A percentile compares a stretch with the other conserved stretches of the same genome.
phyloP scores from a whole-genome alignment of 2,888 invertebrate genomes.

The Oeneis ivallda region DNA sequence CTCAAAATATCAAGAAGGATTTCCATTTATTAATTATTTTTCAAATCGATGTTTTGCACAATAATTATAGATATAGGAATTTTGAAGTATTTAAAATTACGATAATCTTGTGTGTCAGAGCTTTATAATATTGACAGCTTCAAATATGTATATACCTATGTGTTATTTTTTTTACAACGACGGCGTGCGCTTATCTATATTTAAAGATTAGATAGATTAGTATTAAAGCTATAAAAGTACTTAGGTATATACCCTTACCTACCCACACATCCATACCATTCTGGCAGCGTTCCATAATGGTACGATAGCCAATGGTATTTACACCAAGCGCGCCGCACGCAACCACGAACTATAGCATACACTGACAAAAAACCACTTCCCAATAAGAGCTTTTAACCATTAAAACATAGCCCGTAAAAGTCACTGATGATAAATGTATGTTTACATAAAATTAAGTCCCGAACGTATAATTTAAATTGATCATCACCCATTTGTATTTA shows the following conservation, averaged over 20 bases:
- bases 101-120: too few species aligned
- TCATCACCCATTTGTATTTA: slow-evolving; percentile 77
- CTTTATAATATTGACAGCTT: too few species aligned
- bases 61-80: too few species aligned
- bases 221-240: slow-evolving; percentile 42
- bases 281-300: slow-evolving; percentile 81
- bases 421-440: slow-evolving; percentile 73
- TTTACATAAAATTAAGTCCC: slow-evolving; percentile 76
- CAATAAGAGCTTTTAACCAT: slow-evolving; percentile 54
- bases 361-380: slow-evolving; percentile 54
- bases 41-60: too few species aligned
- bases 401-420: slow-evolving; percentile 64
- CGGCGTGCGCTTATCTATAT: not conserved
- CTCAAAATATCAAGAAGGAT: too few species aligned
- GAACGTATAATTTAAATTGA: slow-evolving; percentile 74
- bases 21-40: too few species aligned
- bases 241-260: slow-evolving; percentile 78
- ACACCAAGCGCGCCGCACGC: slow-evolving; percentile 53
- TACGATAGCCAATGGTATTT: slow-evolving; percentile 59
- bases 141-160: not conserved
- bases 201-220: slow-evolving; percentile 20
- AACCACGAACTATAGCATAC: slow-evolving; percentile 51
- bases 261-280: slow-evolving; percentile 83
- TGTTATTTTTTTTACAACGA: not conserved
- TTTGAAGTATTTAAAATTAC: too few species aligned